Evolutionary conservation across 1,140 invertebrate genomes (phyloP).

Genomic region (Bombus impatiens): DNA sequence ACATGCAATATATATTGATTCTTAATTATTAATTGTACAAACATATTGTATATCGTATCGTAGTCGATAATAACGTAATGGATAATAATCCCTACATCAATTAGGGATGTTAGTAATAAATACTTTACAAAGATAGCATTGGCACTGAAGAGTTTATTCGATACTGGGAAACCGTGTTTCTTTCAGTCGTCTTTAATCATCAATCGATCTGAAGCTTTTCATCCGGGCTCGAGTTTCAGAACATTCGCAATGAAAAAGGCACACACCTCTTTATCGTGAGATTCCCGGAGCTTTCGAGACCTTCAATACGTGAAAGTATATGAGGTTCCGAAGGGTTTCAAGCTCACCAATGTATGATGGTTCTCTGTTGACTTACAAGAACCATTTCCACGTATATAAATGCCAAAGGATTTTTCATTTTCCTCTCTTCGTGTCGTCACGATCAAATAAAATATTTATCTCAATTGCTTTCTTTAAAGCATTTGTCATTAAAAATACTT

Average conservation of each 20-base stretch:
- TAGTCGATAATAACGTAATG: too few species aligned
- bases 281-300: constrained; percentile 19
- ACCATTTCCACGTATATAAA: background rate
- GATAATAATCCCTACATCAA: too few species aligned
- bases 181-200: constrained; percentile 4
- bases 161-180: too few species aligned
- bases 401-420: constrained; percentile 36
- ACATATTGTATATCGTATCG: too few species aligned
- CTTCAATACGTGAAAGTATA: constrained; percentile 22
- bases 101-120: too few species aligned
- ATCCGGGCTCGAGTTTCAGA: background rate
- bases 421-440: background rate
- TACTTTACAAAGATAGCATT: background rate
- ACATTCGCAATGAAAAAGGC: background rate
- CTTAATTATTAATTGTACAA: too few species aligned
- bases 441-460: background rate
- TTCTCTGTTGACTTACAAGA: constrained; percentile 4
- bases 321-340: constrained; percentile 26
- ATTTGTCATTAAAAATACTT: too few species aligned
- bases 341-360: background rate
- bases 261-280: background rate
- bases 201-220: background rate
- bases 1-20: too few species aligned
- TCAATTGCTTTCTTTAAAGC: background rate
- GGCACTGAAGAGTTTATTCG: background rate